Evolutionary conservation across 1,140 invertebrate species (phyloP), one percentile per base, ranked within the genome.

Genomic region (Diplogasteroides magnus): DNA sequence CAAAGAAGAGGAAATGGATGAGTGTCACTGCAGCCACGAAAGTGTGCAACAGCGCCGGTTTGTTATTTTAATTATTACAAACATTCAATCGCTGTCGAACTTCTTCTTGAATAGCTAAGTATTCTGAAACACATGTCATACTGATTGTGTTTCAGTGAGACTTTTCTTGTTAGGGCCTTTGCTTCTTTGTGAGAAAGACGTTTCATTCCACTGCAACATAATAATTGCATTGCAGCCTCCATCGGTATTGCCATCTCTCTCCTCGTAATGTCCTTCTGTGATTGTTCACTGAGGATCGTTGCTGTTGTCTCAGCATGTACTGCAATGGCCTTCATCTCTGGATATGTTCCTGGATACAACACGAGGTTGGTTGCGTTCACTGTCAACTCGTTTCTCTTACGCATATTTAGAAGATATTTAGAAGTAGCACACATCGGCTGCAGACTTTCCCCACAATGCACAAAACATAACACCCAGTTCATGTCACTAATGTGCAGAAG

Each of bases 341-440:
- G 79, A 26, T 81, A 78, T 68, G 80, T 81, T 58, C 79, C 79
- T 11, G 79, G 79, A 48, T 81, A 83, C 69, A 83, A 82, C 58
- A 81, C 79, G 13, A 77, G 74, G 68, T 76, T 65, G 31, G 37
- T 27, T 69, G 26, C 31, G 37, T 15, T 3, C 37, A 13, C 19
- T 61, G 70, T 14, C 13, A 26, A 28, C 15, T 76, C 15, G 48
- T 58, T 26, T 27, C 26, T 27, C 63, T 28, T 27, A 73, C 13
- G 31, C 19, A 31, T 27, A 2, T 58, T n/a, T n/a, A n/a, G n/a
- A n/a, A n/a, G n/a, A n/a, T n/a, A n/a, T n/a, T n/a, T n/a, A n/a
- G n/a, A n/a, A n/a, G n/a, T n/a, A n/a, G n/a, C n/a, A n/a, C n/a
- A n/a, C n/a, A n/a, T n/a, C n/a, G n/a, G n/a, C n/a, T n/a, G n/a